Evolutionary conservation across 2,113 vertebrate genomes (phyloP).

Genomic region (Trematocara nigrifrons): DNA sequence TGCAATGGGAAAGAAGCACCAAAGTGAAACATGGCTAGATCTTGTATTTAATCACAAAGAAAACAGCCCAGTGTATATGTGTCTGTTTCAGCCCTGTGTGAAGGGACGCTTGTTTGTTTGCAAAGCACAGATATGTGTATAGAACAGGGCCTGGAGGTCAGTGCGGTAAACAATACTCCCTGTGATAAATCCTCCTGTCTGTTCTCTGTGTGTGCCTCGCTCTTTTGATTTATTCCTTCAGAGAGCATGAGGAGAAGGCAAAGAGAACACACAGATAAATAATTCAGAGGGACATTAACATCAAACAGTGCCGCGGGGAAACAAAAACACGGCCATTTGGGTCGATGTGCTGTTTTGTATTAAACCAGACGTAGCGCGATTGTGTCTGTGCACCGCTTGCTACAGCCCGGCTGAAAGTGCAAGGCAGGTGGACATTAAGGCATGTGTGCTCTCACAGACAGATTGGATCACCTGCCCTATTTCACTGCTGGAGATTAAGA

Average conservation of each 20-base stretch:
- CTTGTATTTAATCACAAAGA: not conserved
- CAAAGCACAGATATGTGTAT: constrained; percentile 55
- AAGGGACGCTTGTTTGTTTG: constrained; percentile 47
- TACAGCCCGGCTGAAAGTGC: constrained; percentile 25
- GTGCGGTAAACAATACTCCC: constrained; percentile 61
- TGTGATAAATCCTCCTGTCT: constrained; percentile 65
- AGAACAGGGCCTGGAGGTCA: constrained; percentile 59
- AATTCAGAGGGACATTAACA: constrained; percentile 73
- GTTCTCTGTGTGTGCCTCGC: constrained; percentile 41
- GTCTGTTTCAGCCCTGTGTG: constrained; percentile 17
- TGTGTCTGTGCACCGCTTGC: constrained; percentile 3
- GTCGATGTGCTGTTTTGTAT: constrained; percentile 67
- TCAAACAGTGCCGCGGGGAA: constrained; percentile 68
- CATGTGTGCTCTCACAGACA: not conserved
- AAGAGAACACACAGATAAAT: constrained; percentile 70
- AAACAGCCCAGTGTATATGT: not conserved
- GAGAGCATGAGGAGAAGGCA: constrained; percentile 56
- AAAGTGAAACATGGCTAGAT: not conserved
- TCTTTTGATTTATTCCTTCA: constrained; percentile 68
- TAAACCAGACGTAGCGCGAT: constrained; percentile 42
- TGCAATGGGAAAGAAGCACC: not conserved
- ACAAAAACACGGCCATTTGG: constrained; percentile 63
- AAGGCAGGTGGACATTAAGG: constrained; percentile 33
- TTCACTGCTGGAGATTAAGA: constrained; percentile 10
- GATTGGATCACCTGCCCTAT: not conserved